phyloP scores from a whole-genome alignment of 2,113 vertebrate species.

The Cyanoliseus patagonus region DNA sequence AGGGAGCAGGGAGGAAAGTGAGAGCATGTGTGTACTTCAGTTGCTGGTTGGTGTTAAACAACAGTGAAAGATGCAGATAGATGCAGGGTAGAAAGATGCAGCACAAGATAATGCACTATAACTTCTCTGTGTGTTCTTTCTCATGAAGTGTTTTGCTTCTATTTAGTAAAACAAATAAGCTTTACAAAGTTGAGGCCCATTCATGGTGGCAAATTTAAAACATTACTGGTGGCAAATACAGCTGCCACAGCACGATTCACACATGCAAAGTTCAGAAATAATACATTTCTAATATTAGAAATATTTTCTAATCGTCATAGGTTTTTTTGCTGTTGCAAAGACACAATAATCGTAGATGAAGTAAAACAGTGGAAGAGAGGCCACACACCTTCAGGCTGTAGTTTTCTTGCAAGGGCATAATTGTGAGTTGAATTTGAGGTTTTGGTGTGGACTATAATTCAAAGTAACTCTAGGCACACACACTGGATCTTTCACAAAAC shows the following conservation, averaged over 20 bases:
- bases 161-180: background rate
- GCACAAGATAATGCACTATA: accelerated
- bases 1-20: background rate
- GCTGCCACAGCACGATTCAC: background rate
- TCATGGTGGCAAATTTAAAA: background rate
- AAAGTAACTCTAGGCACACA: background rate
- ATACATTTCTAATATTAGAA: background rate
- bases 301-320: background rate
- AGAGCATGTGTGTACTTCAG: background rate
- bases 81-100: background rate
- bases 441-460: background rate
- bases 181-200: background rate
- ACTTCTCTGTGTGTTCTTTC: background rate
- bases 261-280: background rate
- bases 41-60: background rate
- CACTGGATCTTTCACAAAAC: background rate
- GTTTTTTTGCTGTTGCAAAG: background rate
- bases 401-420: background rate
- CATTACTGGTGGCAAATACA: background rate
- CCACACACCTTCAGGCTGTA: background rate
- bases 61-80: background rate
- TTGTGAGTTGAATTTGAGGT: background rate
- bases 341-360: background rate
- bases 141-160: background rate
- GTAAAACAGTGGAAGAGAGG: background rate